A percentile compares a stretch with the other conserved stretches of the same genome.
Conservation (phyloP, 2,888 invertebrate species). For the Onchidella celtica region DNA sequence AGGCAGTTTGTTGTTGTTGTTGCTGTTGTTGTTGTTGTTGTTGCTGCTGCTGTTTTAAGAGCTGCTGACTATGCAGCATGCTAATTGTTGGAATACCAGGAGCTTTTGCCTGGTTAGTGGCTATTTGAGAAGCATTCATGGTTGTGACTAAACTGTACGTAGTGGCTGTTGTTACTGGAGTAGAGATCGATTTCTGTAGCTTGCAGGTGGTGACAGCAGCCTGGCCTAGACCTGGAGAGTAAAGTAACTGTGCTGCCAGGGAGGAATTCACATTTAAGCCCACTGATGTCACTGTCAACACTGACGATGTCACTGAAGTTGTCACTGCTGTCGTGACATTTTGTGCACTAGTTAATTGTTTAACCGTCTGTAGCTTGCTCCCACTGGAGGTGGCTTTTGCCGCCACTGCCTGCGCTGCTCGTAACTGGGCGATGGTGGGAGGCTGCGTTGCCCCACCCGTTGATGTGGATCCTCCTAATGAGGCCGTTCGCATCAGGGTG, state of each 20-base stretch:
- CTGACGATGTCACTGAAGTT: conserved; percentile 29
- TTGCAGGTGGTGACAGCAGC: conserved; percentile 19
- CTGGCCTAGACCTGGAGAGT: conserved; percentile 35
- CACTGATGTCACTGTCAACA: conserved; percentile 48
- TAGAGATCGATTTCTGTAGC: conserved; percentile 24
- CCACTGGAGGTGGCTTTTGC: conserved; percentile 26
- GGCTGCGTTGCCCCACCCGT: not conserved
- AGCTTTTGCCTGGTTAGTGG: not conserved
- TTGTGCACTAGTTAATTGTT: conserved; percentile 40
- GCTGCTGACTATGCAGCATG: conserved; percentile 46
- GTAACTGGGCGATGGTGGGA: conserved; percentile 41
- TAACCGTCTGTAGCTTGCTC: conserved; percentile 43
- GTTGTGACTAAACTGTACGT: conserved; percentile 50
- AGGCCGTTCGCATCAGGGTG: not conserved
- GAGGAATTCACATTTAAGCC: conserved; percentile 42
- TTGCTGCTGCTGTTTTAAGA: conserved; percentile 42
- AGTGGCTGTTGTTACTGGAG: conserved; percentile 31
- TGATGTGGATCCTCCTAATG: not conserved
- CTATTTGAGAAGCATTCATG: conserved; percentile 40
- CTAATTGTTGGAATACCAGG: conserved; percentile 40
- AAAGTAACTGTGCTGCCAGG: conserved; percentile 47
- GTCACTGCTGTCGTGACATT: conserved; percentile 16
- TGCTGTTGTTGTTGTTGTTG: conserved; percentile 35
- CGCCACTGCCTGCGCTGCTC: conserved; percentile 42
- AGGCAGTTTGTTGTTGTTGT: conserved; percentile 38